A percentile compares a stretch with the other conserved stretches of the same genome.
These are phyloP conservation scores for Epizoanthus ramosus DNA, from an alignment of 92 coral and sea anemone species.

Conservation along the genomic window DNA sequence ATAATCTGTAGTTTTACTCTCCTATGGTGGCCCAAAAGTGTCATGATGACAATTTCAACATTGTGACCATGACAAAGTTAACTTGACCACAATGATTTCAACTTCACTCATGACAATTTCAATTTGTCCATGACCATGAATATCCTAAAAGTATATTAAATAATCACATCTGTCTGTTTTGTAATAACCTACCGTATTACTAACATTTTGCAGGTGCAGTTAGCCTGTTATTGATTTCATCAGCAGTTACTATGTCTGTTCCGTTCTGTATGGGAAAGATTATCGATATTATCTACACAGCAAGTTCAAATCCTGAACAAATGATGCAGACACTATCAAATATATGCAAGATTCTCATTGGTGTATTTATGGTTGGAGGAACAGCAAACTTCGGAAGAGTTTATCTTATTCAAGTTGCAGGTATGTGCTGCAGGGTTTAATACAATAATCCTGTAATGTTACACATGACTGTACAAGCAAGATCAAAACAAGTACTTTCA, in stretches of 20 bases:
- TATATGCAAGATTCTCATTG: slow-evolving; percentile 78
- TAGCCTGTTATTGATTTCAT: slow-evolving; percentile 77
- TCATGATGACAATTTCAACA: no score
- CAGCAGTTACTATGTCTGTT: slow-evolving; percentile 97
- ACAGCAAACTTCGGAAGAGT: slow-evolving; percentile 93
- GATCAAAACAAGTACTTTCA: no score
- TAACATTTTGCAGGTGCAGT: slow-evolving; percentile 73
- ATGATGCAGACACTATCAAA: slow-evolving; percentile 79
- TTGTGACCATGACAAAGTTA: no score
- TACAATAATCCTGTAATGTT: no score
- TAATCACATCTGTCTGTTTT: background rate
- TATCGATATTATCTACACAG: slow-evolving; percentile 87
- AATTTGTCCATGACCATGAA: no score
- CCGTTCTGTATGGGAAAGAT: slow-evolving; percentile 98
- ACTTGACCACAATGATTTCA: no score
- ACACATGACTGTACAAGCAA: no score
- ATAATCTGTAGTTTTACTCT: no score
- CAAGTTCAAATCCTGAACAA: slow-evolving; percentile 72
- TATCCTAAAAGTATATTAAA: no score
- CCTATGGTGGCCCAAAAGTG: no score
- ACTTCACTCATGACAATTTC: no score
- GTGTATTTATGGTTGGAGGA: slow-evolving; percentile 87
- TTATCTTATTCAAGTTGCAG: slow-evolving; percentile 88
- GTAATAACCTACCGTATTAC: no score
- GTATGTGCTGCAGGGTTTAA: slow-evolving; percentile 18